phyloP scores from a whole-genome alignment of 2,888 invertebrate species.

The Dryocosmus kuriphilus region DNA sequence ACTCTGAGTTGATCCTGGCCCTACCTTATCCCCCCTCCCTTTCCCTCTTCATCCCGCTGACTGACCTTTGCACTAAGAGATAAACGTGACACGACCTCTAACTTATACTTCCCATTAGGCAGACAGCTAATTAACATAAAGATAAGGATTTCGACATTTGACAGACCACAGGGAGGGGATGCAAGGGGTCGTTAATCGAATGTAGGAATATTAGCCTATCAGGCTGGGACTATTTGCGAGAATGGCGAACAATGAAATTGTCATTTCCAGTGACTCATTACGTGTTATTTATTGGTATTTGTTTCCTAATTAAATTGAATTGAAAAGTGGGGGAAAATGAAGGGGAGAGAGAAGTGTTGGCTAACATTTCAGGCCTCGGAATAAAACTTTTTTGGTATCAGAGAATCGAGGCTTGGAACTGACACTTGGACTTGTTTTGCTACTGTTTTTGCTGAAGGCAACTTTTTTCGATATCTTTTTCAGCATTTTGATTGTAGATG shows the following conservation, averaged over 20 bases:
- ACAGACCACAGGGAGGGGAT: constrained; percentile 47
- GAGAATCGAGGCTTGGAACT: too few relatives aligned
- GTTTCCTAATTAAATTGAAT: not conserved
- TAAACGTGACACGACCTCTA: constrained; percentile 70
- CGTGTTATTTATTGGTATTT: not conserved
- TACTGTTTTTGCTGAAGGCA: too few relatives aligned
- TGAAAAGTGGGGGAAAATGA: not conserved
- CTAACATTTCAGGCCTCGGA: not conserved
- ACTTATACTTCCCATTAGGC: constrained; percentile 70
- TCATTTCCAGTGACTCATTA: not conserved
- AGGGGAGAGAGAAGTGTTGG: not conserved
- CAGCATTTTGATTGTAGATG: too few relatives aligned
- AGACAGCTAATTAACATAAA: constrained; percentile 69
- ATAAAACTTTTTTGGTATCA: too few relatives aligned
- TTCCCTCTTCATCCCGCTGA: constrained; percentile 41
- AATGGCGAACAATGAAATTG: constrained; percentile 47
- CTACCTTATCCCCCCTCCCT: constrained; percentile 23
- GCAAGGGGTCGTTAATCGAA: constrained; percentile 64
- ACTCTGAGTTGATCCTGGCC: not conserved
- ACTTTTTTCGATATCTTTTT: too few relatives aligned
- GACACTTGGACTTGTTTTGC: too few relatives aligned
- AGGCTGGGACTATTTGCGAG: constrained; percentile 22
- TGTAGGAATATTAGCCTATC: constrained; percentile 43
- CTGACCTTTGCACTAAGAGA: constrained; percentile 56
- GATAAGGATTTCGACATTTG: constrained; percentile 71